These are phyloP conservation scores for Drosophila subobscura DNA, from an alignment of 1,140 invertebrate species.

Conservation along the genomic window DNA sequence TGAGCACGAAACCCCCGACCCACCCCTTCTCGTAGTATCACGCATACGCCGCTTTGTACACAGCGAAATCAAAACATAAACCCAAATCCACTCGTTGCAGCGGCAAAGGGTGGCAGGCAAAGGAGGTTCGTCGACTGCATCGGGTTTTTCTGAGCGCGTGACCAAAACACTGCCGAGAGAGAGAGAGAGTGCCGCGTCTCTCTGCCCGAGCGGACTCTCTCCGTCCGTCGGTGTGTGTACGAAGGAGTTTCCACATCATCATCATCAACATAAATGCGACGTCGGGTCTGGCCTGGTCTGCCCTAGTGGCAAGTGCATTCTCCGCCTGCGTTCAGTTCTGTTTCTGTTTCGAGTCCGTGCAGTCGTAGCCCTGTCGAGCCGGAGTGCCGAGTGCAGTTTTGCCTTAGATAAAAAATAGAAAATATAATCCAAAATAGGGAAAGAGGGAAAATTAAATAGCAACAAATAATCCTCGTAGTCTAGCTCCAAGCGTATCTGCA, in stretches of 20 bases:
- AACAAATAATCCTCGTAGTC: slow-evolving; percentile 15
- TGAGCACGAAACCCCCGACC: background rate
- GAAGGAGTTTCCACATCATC: slow-evolving; percentile 65
- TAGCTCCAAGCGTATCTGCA: too few relatives aligned
- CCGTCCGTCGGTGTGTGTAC: slow-evolving; percentile 10
- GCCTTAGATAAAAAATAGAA: slow-evolving; percentile 18
- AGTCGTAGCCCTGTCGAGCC: slow-evolving; percentile 48
- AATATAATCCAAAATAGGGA: slow-evolving; percentile 7
- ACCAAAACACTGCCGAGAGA: slow-evolving; percentile 51
- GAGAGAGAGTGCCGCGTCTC: too few relatives aligned
- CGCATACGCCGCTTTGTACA: slow-evolving; percentile 67
- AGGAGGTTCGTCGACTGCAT: slow-evolving; percentile 25
- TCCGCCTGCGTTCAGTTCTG: slow-evolving; percentile 63
- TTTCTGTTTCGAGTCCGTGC: slow-evolving; percentile 75
- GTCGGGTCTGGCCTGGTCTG: slow-evolving; percentile 39
- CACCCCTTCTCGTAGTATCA: slow-evolving; percentile 44
- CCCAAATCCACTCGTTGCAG: slow-evolving; percentile 48
- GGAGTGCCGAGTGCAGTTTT: slow-evolving; percentile 40
- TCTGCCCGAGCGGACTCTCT: slow-evolving; percentile 12
- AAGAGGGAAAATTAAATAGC: slow-evolving; percentile 45
- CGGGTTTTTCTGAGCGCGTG: slow-evolving; percentile 68
- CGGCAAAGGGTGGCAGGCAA: slow-evolving; percentile 1
- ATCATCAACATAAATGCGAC: slow-evolving; percentile 60
- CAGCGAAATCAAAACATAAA: slow-evolving; percentile 77
- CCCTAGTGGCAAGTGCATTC: slow-evolving; percentile 62